Evolutionary conservation across 2,888 invertebrate genomes (phyloP).

Genomic region (Flabesymbios commensalis): DNA sequence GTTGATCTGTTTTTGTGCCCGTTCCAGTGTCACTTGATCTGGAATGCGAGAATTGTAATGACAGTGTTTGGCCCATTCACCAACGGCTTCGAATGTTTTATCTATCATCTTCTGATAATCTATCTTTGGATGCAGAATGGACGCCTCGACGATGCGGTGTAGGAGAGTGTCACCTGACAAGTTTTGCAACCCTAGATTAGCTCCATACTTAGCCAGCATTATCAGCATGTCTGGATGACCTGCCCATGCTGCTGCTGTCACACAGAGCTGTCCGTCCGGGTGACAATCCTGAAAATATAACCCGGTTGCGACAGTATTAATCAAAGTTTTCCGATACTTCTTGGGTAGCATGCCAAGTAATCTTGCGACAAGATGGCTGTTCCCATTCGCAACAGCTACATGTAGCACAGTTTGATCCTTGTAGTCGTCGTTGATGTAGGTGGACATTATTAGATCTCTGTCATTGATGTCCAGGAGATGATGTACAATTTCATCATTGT

Average conservation of each 20-base stretch:
- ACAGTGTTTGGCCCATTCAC: constrained; percentile 5
- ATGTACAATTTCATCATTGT: not conserved
- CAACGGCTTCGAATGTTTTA: not conserved
- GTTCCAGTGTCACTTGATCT: not conserved
- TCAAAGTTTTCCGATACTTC: not conserved
- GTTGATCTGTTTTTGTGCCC: not conserved
- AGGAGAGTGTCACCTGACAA: constrained; percentile 6
- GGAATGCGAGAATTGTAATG: not conserved
- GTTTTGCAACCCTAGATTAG: constrained; percentile 1
- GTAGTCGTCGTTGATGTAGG: constrained; percentile 8
- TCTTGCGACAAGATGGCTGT: not conserved
- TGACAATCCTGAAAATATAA: constrained; percentile 4
- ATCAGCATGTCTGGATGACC: constrained; percentile 6
- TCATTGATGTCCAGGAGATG: not conserved
- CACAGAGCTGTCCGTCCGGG: constrained; percentile 9
- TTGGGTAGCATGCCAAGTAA: not conserved
- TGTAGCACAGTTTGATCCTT: constrained; percentile 10
- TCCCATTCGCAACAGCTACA: constrained; percentile 12
- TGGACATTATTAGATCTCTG: constrained; percentile 5
- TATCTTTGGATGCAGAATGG: not conserved
- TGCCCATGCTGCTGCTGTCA: constrained; percentile 12
- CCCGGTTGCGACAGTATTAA: constrained; percentile 14
- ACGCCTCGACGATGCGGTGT: not conserved
- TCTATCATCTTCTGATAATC: not conserved
- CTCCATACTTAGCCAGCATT: constrained; percentile 6